phyloP scores from a whole-genome alignment of 2,888 invertebrate species.

The Anorthoa munda region DNA sequence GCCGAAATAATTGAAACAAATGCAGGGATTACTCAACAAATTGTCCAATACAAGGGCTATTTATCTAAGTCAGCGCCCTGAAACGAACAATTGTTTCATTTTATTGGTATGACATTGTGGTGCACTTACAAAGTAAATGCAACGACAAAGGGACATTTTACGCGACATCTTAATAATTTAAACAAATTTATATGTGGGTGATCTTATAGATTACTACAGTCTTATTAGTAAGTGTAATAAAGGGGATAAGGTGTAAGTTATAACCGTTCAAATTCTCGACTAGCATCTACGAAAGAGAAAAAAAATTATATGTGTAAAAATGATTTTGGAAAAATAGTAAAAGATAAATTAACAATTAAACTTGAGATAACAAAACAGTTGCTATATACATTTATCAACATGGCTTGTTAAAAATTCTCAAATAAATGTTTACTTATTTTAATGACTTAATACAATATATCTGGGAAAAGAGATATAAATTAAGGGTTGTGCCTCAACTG shows the following conservation, averaged over 20 bases:
- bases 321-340: not conserved
- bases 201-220: not conserved
- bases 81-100: constrained; percentile 81
- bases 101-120: constrained; percentile 79
- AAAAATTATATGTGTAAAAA: not conserved
- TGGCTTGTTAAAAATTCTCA: constrained; percentile 10
- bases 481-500: constrained; percentile 50
- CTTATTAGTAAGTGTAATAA: not conserved
- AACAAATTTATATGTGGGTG: not conserved
- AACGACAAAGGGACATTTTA: constrained; percentile 9
- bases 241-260: not conserved
- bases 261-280: not conserved
- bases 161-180: not conserved
- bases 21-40: constrained; percentile 90
- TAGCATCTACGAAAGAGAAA: not conserved
- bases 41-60: constrained; percentile 90
- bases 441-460: constrained; percentile 48
- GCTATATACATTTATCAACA: constrained; percentile 6
- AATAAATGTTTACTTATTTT: constrained; percentile 28
- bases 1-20: constrained; percentile 90
- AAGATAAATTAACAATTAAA: constrained; percentile 6
- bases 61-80: constrained; percentile 86
- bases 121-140: constrained; percentile 37
- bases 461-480: constrained; percentile 44
- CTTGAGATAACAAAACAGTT: constrained; percentile 5